Conservation (phyloP, 2,113 vertebrate species). For the Pedionomus torquatus region DNA sequence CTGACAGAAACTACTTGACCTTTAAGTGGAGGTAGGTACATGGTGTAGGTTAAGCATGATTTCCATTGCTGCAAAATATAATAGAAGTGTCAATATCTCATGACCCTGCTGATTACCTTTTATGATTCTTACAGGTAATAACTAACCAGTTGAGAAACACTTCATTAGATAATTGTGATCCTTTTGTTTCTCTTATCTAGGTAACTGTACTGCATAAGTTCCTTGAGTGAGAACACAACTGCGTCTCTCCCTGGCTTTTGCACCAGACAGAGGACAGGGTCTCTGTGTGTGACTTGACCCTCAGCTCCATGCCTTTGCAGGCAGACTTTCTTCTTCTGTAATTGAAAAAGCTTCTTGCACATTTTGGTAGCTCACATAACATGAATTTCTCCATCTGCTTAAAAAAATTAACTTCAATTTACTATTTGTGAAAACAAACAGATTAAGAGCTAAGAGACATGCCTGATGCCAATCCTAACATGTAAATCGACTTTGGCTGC, state of each 20-base stretch:
- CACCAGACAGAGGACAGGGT: background rate
- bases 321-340: background rate
- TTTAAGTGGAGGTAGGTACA: background rate
- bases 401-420: background rate
- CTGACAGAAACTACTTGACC: background rate
- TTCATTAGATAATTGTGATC: background rate
- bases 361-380: background rate
- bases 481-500: background rate
- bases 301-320: background rate
- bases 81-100: background rate
- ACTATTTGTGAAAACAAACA: constrained; percentile 15
- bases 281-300: background rate
- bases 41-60: background rate
- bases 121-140: background rate
- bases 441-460: background rate
- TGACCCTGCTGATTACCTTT: background rate
- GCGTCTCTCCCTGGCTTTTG: background rate
- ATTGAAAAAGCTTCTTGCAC: background rate
- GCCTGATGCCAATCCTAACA: background rate
- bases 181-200: background rate
- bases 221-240: background rate
- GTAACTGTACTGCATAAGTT: accelerated
- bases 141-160: background rate
- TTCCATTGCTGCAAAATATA: background rate
- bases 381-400: background rate